Base-by-base conservation (phyloP, 2,888 invertebrate genomes). In the Brachypalpus laphriformis region DNA sequence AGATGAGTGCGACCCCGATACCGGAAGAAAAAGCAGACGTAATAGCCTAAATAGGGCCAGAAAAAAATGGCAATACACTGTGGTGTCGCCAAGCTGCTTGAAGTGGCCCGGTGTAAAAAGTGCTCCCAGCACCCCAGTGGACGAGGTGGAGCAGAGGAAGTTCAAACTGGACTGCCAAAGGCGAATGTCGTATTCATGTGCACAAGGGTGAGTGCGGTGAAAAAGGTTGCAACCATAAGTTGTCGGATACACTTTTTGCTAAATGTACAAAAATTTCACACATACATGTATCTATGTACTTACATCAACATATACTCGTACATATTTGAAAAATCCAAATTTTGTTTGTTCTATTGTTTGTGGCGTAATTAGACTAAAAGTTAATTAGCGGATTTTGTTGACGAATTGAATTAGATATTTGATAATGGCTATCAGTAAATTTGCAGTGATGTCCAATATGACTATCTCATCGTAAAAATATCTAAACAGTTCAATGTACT, bases 61-160 rank as follows among this genome's bases (percentile, higher is more conserved):
- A 54, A 83, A 83, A 42, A 47, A 83, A 3, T 83, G 78, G 83
- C 66, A 74, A 25, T 74, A 83, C n/a, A 34, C 68, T 7, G 34
- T 78, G 6, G 18, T 83, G 0, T 18, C 40, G 1, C 75, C 56
- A 8, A 75, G 59, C 0, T 76, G 75, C n/a, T 14, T 82, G 5
- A 68, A 61, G 18, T 78, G 83, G 83, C 56, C 78, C 6, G 11
- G 16, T 16, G 31, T 18, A 5, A 83, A 42, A 31, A 74, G 49
- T 63, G 18, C 61, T 42, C 28, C 71, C 7, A 37, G 20, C 1
- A 72, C 7, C 7, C 74, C 75, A 1, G 42, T 6, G 0, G 51
- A 66, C 16, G 57, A 65, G 20, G 20, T 56, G 22, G 20, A 49
- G 0, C 22, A 8, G 11, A 56, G 77, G 59, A n/a, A 0, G 4